These are phyloP conservation scores for Sialis lutaria DNA, from an alignment of 2,888 invertebrate genomes.

Conservation along the genomic window DNA sequence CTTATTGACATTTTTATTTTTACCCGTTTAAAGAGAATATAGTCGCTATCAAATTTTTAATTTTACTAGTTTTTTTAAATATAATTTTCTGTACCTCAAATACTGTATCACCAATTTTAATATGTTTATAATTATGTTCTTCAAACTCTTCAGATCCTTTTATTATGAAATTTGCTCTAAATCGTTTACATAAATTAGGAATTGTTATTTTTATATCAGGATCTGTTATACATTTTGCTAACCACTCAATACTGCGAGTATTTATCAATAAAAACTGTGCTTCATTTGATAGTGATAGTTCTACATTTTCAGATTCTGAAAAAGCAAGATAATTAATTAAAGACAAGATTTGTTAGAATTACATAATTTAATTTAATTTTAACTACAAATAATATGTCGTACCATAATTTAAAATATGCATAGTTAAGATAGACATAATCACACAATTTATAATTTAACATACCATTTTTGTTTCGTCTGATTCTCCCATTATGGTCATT, in stretches of 20 bases:
- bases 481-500: constrained; percentile 13
- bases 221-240: constrained; percentile 40
- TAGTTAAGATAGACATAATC: no score
- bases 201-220: constrained; percentile 28
- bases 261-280: constrained; percentile 75
- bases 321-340: neutral
- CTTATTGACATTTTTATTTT: no score
- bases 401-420: no score
- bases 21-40: no score
- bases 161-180: constrained; percentile 81
- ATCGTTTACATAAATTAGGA: constrained; percentile 52
- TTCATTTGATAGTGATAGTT: constrained; percentile 58
- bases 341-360: neutral
- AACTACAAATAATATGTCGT: no score
- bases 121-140: constrained; percentile 52
- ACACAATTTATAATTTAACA: neutral
- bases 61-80: neutral
- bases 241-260: constrained; percentile 55
- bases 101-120: constrained; percentile 43
- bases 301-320: constrained; percentile 13
- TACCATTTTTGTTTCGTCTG: constrained; percentile 19
- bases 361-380: no score
- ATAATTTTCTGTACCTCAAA: constrained; percentile 36
- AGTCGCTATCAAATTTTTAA: no score
- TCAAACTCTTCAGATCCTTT: constrained; percentile 53